A percentile compares a stretch with the other conserved stretches of the same genome.
These are phyloP conservation scores for Ametastegia equiseti DNA, from an alignment of 2,888 invertebrate genomes.

Conservation along the genomic window DNA sequence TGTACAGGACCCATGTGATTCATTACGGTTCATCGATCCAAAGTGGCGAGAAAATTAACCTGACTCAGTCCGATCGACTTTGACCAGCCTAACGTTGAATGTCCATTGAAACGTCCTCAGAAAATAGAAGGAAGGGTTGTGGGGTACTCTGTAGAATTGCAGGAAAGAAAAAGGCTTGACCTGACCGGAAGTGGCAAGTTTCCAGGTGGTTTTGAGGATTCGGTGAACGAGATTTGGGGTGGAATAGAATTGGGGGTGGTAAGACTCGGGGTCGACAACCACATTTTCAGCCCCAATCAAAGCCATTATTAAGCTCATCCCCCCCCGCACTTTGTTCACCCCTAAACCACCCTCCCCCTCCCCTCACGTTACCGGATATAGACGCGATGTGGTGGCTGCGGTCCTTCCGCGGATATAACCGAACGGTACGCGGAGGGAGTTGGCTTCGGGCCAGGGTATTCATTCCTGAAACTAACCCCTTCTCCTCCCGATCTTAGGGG, in stretches of 20 bases:
- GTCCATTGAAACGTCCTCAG: too few species aligned
- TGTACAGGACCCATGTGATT: too few species aligned
- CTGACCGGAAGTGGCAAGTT: conserved; percentile 41
- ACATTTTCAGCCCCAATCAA: conserved; percentile 68
- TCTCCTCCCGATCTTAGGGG: conserved; percentile 67
- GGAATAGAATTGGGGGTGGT: conserved; percentile 51
- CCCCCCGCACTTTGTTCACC: conserved; percentile 64
- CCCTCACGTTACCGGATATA: too few species aligned
- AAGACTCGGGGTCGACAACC: conserved; percentile 61
- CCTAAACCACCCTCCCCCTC: too few species aligned
- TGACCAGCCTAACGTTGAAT: too few species aligned
- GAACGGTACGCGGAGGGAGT: conserved; percentile 49
- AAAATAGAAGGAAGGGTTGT: too few species aligned
- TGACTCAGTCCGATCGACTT: neutral
- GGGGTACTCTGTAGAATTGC: conserved; percentile 37
- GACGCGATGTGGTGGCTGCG: conserved; percentile 28
- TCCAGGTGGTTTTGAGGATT: conserved; percentile 21
- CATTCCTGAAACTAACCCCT: conserved; percentile 74
- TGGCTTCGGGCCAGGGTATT: conserved; percentile 72
- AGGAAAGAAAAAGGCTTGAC: conserved; percentile 45
- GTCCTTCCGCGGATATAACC: conserved; percentile 28
- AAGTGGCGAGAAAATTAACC: neutral
- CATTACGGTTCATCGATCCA: too few species aligned
- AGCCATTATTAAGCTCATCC: conserved; percentile 69
- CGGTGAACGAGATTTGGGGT: conserved; percentile 51